A percentile compares a stretch with the other conserved stretches of the same genome.
Conservation (phyloP, 2,113 vertebrate species). For the Nanorana parkeri region DNA sequence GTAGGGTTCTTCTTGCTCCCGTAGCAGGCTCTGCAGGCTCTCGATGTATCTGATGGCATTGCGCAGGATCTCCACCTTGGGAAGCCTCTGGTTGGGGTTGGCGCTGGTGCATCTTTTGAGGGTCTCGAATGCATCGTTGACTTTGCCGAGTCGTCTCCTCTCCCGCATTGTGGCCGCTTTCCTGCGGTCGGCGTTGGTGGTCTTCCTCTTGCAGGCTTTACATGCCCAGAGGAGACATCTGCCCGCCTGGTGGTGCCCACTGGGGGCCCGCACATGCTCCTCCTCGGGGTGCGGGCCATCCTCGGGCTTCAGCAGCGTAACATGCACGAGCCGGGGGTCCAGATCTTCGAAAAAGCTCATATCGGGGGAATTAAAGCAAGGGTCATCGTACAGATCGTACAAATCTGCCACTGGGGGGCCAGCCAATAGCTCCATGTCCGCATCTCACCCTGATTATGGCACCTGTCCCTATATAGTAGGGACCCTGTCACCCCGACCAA, state of each 20-base stretch:
- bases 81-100: slow-evolving; percentile 95
- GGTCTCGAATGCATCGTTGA: slow-evolving; percentile 96
- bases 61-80: slow-evolving; percentile 97
- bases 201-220: slow-evolving; percentile 97
- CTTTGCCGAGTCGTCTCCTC: slow-evolving; percentile 91
- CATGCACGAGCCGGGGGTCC: slow-evolving; percentile 92
- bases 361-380: too few relatives aligned
- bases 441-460: too few relatives aligned
- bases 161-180: slow-evolving; percentile 95
- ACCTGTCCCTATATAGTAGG: too few relatives aligned
- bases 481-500: too few relatives aligned
- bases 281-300: slow-evolving; percentile 83
- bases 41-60: slow-evolving; percentile 98
- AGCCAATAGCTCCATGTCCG: too few relatives aligned
- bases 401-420: too few relatives aligned
- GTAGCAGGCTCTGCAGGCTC: slow-evolving; percentile 91
- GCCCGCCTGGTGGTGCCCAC: slow-evolving; percentile 94
- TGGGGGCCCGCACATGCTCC: slow-evolving; percentile 93
- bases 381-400: too few relatives aligned
- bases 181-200: slow-evolving; percentile 91
- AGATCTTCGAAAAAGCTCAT: slow-evolving; percentile 98
- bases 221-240: slow-evolving; percentile 97
- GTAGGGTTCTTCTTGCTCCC: slow-evolving; percentile 86
- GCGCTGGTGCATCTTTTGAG: slow-evolving; percentile 94
- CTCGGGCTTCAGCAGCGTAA: slow-evolving; percentile 85